These are phyloP conservation scores for Drosophila suzukii DNA, from an alignment of 1,140 invertebrate species.

Conservation along the genomic window DNA sequence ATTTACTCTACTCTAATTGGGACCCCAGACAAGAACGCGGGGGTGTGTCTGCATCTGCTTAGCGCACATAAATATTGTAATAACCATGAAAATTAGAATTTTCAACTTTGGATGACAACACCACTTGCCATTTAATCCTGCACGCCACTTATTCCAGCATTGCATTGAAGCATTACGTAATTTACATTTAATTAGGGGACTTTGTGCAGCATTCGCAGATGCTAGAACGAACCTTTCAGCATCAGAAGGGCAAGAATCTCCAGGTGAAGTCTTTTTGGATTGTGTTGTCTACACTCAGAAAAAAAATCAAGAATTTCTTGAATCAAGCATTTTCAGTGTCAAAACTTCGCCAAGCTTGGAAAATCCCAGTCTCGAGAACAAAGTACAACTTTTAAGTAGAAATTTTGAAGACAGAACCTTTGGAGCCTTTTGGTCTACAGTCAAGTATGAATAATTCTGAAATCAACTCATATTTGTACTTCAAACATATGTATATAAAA, in stretches of 20 bases:
- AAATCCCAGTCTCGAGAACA: too few relatives aligned
- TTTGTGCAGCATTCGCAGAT: conserved; percentile 43
- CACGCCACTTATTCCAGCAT: conserved; percentile 17
- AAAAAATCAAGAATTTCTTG: too few relatives aligned
- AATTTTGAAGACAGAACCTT: too few relatives aligned
- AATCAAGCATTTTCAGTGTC: too few relatives aligned
- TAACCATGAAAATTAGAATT: conserved; percentile 75
- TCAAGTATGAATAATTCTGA: too few relatives aligned
- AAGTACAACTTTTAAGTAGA: too few relatives aligned
- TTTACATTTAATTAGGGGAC: conserved; percentile 74
- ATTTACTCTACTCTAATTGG: too few relatives aligned
- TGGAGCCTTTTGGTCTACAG: too few relatives aligned
- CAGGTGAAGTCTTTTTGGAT: conserved; percentile 31
- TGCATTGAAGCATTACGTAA: conserved; percentile 69
- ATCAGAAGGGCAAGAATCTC: conserved; percentile 10
- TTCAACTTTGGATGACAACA: conserved; percentile 45
- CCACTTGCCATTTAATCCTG: conserved; percentile 26
- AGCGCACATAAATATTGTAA: conserved; percentile 69
- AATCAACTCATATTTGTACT: too few relatives aligned
- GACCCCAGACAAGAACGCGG: conserved; percentile 9
- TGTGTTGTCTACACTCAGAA: conserved; percentile 4
- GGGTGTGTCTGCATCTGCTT: conserved; percentile 30
- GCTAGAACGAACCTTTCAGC: conserved; percentile 16
- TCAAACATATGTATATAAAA: too few relatives aligned
- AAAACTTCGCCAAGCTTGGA: too few relatives aligned